Evolutionary conservation across 2,888 invertebrate genomes (phyloP), one percentile per base, ranked within the genome.

Genomic region (Timema cristinae): DNA sequence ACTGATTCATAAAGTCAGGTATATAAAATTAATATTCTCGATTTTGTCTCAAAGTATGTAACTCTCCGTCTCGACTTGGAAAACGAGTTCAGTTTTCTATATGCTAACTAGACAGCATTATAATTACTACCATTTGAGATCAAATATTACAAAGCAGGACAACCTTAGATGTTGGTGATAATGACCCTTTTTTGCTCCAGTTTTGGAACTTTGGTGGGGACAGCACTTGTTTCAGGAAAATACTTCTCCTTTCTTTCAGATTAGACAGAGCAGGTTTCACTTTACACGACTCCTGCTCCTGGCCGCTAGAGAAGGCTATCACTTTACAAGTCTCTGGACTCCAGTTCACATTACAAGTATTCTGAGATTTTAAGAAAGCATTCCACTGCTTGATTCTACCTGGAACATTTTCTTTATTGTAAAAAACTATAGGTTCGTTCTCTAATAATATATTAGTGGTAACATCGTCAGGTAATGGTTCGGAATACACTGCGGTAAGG

Each of bases 161-260:
- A 50, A 77, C 72, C 77, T 78, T 79, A 9, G 77, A 75, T 70
- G 77, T 78, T 4, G 78, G 77, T 75, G 77, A 78, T 67, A 79
- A 77, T 15, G 79, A 79, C 68, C 78, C 77, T 71, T 78, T 79
- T 75, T 79, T 81, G 16, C 78, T 79, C 80, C 81, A 81, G 11
- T 77, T 79, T 75, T 85, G 85, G 75, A 86, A 84, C 81, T 86
- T 86, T 71, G 87, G 86, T 67, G 87, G 86, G 75, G 84, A 86
- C 74, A 87, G 80, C 71, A 87, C 86, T 81, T 87, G 86, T 78
- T 86, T 87, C 79, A 86, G 81, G 79, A 87, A 87, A 75, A 86
- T 77, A 72, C 85, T 85, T 76, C 85, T 81, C 76, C 85, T 86
- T 71, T 87, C 86, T 75, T 84, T 86, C 15, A 85, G 79, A 76